These are phyloP conservation scores for Notospermus geniculatus DNA, from an alignment of 1,140 invertebrate species.

Conservation along the genomic window DNA sequence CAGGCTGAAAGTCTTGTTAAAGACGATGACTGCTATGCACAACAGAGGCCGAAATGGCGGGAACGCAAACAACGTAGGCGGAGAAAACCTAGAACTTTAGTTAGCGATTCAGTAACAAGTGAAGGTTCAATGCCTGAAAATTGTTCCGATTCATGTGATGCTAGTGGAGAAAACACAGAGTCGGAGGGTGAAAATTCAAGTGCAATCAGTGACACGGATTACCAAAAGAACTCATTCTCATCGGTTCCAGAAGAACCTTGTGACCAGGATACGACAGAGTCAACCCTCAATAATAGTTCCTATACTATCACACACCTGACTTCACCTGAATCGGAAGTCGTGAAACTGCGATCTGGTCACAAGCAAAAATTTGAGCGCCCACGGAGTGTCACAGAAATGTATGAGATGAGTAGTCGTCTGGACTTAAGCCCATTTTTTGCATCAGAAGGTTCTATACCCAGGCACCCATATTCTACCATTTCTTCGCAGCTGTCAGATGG, in stretches of 20 bases:
- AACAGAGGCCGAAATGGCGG: not conserved
- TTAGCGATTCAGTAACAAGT: not conserved
- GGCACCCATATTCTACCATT: not conserved
- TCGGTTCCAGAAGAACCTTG: not conserved
- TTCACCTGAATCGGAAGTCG: not conserved
- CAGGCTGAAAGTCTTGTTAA: constrained; percentile 6
- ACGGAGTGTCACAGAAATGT: constrained; percentile 80
- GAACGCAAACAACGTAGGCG: not conserved
- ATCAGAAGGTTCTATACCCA: constrained; percentile 71
- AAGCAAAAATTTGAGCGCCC: constrained; percentile 63
- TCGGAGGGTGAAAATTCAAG: constrained; percentile 51
- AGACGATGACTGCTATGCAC: constrained; percentile 5
- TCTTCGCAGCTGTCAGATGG: not conserved
- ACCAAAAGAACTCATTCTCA: no score
- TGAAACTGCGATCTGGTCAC: not conserved
- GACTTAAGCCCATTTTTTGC: constrained; percentile 68
- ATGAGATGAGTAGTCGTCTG: constrained; percentile 62
- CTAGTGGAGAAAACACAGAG: constrained; percentile 78
- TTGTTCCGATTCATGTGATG: constrained; percentile 66
- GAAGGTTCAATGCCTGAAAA: constrained; percentile 2
- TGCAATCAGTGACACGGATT: not conserved
- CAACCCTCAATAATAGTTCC: not conserved
- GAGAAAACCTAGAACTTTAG: not conserved
- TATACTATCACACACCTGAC: not conserved
- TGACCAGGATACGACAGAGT: not conserved